phyloP scores from a whole-genome alignment of 2,888 invertebrate species.

The Erebia palarica region DNA sequence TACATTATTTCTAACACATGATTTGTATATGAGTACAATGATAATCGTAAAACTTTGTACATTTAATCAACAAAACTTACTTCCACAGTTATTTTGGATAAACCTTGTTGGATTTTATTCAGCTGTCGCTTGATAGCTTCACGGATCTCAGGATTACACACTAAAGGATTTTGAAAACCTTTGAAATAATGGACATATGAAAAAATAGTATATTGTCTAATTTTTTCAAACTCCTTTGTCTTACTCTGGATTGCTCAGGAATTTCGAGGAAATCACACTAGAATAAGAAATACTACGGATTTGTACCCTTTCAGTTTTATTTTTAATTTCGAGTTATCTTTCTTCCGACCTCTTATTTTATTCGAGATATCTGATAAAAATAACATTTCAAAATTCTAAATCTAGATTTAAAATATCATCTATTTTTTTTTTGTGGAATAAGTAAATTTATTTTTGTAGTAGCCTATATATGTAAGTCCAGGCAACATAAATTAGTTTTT shows the following conservation, averaged over 20 bases:
- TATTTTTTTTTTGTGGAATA: too few species aligned
- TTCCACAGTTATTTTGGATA: constrained; percentile 31
- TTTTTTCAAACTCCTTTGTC: neutral
- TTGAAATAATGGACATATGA: too few species aligned
- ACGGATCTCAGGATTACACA: neutral
- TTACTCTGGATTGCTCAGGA: too few species aligned
- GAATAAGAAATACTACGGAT: neutral
- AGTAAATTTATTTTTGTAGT: neutral
- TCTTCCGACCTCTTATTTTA: too few species aligned
- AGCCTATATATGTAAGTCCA: neutral
- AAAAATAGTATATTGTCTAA: too few species aligned
- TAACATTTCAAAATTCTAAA: too few species aligned
- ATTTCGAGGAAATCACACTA: neutral
- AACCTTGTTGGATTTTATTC: neutral
- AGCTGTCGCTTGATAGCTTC: neutral
- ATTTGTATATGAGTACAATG: too few species aligned
- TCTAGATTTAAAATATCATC: too few species aligned
- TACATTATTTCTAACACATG: too few species aligned
- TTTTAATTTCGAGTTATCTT: too few species aligned
- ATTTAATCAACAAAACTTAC: constrained; percentile 17
- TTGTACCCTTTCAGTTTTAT: too few species aligned
- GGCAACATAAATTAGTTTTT: neutral
- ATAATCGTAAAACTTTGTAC: neutral
- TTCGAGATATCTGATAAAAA: too few species aligned
- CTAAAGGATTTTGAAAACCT: neutral